These are phyloP conservation scores for Morus bassanus DNA, from an alignment of 2,797 vertebrate genomes.

Conservation along the genomic window DNA sequence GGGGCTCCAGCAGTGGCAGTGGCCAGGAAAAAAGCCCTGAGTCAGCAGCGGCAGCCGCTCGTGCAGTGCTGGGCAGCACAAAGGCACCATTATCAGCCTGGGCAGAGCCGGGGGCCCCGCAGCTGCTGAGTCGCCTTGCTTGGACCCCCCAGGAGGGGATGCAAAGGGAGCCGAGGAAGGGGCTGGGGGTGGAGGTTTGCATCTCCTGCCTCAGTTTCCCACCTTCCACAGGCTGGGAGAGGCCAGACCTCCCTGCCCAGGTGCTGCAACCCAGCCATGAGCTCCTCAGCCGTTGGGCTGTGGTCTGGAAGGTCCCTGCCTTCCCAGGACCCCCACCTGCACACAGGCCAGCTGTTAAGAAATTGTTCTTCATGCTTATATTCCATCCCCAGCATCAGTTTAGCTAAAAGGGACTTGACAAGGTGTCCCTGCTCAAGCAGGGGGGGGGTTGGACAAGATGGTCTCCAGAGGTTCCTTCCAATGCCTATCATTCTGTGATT, in stretches of 20 bases:
- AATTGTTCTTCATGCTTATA: background rate
- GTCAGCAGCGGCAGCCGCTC: background rate
- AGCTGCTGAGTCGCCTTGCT: background rate
- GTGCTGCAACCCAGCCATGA: rapidly evolving
- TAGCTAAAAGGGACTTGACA: background rate
- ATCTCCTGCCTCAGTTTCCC: background rate
- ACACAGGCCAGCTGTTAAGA: background rate
- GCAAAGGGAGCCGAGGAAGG: background rate
- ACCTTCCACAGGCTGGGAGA: background rate
- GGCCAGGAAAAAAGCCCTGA: background rate
- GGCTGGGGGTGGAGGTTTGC: rapidly evolving
- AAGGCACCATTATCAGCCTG: background rate
- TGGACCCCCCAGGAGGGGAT: rapidly evolving
- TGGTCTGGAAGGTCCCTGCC: background rate
- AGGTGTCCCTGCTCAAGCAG: no score
- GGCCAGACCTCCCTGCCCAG: background rate
- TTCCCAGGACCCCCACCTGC: background rate
- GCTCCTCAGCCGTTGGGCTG: background rate
- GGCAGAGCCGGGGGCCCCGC: background rate
- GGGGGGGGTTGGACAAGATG: no score
- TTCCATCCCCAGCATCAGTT: background rate
- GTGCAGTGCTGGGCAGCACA: background rate
- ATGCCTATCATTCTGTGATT: no score
- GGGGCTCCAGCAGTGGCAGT: background rate
- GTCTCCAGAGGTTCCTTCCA: no score